Percentiles rank a stretch among this genome's conserved stretches.
These are phyloP conservation scores for Diploptera punctata DNA, from an alignment of 2,888 invertebrate species.

Conservation along the genomic window DNA sequence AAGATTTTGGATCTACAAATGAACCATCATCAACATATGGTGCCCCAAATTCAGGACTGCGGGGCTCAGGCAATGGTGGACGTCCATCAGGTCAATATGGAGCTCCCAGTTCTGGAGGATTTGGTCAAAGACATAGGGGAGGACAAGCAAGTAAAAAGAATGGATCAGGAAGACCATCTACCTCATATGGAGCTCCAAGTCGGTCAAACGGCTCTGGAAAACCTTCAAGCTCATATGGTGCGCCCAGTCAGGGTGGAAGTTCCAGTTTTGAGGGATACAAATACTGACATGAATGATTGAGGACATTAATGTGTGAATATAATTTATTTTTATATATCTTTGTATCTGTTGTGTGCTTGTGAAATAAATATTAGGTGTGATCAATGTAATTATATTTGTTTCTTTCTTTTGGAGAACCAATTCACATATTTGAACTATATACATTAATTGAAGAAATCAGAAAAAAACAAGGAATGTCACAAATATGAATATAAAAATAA, in stretches of 20 bases:
- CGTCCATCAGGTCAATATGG: not conserved
- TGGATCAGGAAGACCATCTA: not conserved
- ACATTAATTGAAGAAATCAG: too few species aligned
- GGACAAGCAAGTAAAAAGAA: not conserved
- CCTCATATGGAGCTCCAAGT: not conserved
- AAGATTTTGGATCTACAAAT: not conserved
- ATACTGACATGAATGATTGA: not conserved
- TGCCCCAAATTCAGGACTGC: too few species aligned
- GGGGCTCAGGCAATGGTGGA: not conserved
- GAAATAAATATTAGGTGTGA: too few species aligned
- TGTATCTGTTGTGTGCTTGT: too few species aligned
- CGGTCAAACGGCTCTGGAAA: not conserved
- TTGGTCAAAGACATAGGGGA: not conserved
- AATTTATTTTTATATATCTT: too few species aligned
- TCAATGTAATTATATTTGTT: too few species aligned
- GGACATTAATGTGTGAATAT: too few species aligned
- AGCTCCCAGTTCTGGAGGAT: not conserved
- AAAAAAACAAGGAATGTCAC: too few species aligned
- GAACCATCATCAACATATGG: not conserved
- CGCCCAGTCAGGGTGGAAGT: not conserved
- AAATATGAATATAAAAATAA: too few species aligned
- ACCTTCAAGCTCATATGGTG: not conserved
- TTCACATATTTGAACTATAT: too few species aligned
- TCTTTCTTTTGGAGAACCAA: too few species aligned
- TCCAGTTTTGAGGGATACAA: not conserved